Base-by-base conservation (phyloP, 2,113 vertebrate genomes). In the Grammomys dolichurus region DNA sequence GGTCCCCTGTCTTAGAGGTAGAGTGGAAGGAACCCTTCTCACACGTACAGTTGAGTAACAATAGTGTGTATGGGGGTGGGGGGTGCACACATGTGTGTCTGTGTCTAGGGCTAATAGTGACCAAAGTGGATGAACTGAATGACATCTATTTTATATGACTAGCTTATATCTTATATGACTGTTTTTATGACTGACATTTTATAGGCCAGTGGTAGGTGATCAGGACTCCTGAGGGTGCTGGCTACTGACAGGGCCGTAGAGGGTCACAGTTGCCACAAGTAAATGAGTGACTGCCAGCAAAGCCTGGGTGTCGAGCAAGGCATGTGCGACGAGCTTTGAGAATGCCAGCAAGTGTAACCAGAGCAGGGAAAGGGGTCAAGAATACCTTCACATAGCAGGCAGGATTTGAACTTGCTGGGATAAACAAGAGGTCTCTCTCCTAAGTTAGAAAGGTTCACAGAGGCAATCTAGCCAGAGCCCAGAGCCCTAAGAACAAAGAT, bases 181-280 rank as follows among this genome's bases (percentile, higher is more conserved):
- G 4, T 24, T 31, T 65, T 4, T 28, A 65, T 65, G 63, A 67
- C 65, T 67, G n/a, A 22, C 12, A 24, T 89, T 86, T 73, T n/a
- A 60, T 2, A 87, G 73, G 14, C 28, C 54, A 48, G 28, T 69
- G 69, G 26, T 1, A 10, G 17, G 78, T 56, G 22, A 40, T 17
- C 16, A 76, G 65, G 46, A 16, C 46, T 73, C 28, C 51, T 77
- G 20, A 0, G 75, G 24, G 63, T 26, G 8, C 2, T 4, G 24
- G 7, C 12, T 0, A 0, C 54, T 70, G 1, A 40, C 20, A 63
- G 75, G 56, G 40, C 36, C 72, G 36, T 33, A 1, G 0, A 0
- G 46, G 54, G 33, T 93, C 36, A 0, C 20, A 46, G 48, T 46
- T 6, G 0, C 56, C 75, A n/a, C 4, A 60, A 7, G 20, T 87